Conservation (phyloP, 2,888 invertebrate genomes). For the Volucella bombylans region DNA sequence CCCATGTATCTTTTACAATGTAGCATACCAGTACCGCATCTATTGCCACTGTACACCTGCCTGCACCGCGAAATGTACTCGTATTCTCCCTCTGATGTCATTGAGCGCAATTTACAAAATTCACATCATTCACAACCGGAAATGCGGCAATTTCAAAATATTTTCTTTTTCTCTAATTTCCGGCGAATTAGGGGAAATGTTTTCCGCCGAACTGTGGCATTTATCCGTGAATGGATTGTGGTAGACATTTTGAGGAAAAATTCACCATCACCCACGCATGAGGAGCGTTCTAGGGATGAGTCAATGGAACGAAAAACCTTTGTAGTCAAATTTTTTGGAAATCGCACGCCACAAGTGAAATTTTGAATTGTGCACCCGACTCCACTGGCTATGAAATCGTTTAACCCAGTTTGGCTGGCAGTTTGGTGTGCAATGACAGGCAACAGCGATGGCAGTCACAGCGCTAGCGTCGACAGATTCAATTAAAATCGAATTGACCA, state of each 20-base stretch:
- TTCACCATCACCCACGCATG: constrained; percentile 17
- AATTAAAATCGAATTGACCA: constrained; percentile 50
- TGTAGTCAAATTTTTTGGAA: constrained; percentile 6
- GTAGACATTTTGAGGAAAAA: constrained; percentile 27
- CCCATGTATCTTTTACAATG: constrained; percentile 31
- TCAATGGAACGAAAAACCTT: constrained; percentile 15
- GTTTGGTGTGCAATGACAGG: too few relatives aligned
- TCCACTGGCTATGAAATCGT: constrained; percentile 30
- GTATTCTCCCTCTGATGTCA: constrained; percentile 54
- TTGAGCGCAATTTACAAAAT: constrained; percentile 1
- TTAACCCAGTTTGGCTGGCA: constrained; percentile 61
- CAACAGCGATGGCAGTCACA: too few relatives aligned
- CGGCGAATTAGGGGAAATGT: constrained; percentile 60
- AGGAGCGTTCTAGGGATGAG: constrained; percentile 8
- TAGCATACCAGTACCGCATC: constrained; percentile 1
- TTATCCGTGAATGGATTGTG: not conserved
- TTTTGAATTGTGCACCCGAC: not conserved
- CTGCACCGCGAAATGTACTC: constrained; percentile 32
- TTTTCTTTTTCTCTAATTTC: constrained; percentile 68
- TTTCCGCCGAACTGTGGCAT: constrained; percentile 5
- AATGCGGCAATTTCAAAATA: constrained; percentile 55
- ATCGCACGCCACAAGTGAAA: constrained; percentile 1
- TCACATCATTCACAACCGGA: constrained; percentile 44
- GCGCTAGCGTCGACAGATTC: constrained; percentile 28
- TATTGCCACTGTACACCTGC: not conserved